phyloP scores from a whole-genome alignment of 2,113 vertebrate genomes.

The Psittacara wagleri region DNA sequence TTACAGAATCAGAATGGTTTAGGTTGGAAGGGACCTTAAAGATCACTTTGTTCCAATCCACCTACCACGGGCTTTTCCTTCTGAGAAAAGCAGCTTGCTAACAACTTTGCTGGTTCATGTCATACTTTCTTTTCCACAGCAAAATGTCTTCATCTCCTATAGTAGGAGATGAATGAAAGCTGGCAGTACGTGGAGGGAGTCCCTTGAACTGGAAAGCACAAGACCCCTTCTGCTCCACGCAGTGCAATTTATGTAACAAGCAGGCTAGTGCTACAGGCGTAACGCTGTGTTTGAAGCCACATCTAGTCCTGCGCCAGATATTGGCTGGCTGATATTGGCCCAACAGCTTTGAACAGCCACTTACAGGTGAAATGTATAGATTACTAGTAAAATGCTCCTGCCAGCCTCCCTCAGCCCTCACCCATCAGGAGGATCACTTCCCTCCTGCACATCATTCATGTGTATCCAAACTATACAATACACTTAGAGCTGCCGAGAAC shows the following conservation, averaged over 20 bases:
- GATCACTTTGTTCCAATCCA: neutral
- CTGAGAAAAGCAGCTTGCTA: neutral
- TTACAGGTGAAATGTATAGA: neutral
- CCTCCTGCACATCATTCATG: neutral
- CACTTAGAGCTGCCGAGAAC: rapidly evolving
- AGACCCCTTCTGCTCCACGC: neutral
- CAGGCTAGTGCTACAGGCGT: rapidly evolving
- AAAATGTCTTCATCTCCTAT: neutral
- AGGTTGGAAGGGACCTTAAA: neutral
- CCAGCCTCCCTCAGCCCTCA: neutral
- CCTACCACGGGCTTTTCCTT: neutral
- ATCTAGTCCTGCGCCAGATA: neutral
- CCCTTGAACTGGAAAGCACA: neutral
- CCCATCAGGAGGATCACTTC: too few relatives aligned
- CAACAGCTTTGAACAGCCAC: neutral
- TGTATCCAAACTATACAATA: neutral
- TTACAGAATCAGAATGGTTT: neutral
- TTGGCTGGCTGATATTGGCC: neutral
- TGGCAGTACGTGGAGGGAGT: neutral
- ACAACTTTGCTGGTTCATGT: neutral
- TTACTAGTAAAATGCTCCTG: neutral
- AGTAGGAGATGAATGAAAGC: neutral
- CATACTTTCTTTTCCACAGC: rapidly evolving
- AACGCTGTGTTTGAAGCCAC: rapidly evolving
- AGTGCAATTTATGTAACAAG: rapidly evolving